Conservation (phyloP, 1,140 invertebrate species). For the Nephila pilipes region DNA sequence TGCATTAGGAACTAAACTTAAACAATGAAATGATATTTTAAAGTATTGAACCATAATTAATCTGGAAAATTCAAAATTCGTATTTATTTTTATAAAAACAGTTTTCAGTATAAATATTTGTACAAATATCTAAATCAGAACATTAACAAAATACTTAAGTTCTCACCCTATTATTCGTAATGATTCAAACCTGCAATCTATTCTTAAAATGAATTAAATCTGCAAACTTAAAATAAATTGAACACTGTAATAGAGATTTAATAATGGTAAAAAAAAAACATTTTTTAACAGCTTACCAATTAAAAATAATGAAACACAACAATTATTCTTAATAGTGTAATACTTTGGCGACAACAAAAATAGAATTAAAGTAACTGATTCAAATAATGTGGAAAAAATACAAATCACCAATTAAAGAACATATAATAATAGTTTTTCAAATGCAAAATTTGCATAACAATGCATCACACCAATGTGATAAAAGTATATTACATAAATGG, state of each 20-base stretch:
- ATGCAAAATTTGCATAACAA: too few relatives aligned
- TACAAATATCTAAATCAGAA: background rate
- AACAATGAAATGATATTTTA: background rate
- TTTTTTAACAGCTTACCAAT: background rate
- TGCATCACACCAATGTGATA: too few relatives aligned
- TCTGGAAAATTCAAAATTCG: background rate
- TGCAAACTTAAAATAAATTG: background rate
- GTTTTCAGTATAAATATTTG: background rate
- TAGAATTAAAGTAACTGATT: background rate
- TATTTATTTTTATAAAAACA: background rate
- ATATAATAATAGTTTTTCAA: too few relatives aligned
- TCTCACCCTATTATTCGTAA: too few relatives aligned
- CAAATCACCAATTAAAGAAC: too few relatives aligned
- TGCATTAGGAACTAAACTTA: background rate
- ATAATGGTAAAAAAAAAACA: background rate
- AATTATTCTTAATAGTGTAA: background rate
- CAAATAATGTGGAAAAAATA: background rate
- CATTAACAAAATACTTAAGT: background rate
- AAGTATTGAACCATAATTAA: too few relatives aligned
- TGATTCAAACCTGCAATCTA: background rate
- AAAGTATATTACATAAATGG: too few relatives aligned
- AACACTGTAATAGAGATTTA: background rate
- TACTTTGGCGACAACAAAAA: background rate
- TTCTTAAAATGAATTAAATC: background rate
- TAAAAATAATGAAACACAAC: background rate